Conservation (phyloP, 1,140 invertebrate genomes). For the Myzus persicae region DNA sequence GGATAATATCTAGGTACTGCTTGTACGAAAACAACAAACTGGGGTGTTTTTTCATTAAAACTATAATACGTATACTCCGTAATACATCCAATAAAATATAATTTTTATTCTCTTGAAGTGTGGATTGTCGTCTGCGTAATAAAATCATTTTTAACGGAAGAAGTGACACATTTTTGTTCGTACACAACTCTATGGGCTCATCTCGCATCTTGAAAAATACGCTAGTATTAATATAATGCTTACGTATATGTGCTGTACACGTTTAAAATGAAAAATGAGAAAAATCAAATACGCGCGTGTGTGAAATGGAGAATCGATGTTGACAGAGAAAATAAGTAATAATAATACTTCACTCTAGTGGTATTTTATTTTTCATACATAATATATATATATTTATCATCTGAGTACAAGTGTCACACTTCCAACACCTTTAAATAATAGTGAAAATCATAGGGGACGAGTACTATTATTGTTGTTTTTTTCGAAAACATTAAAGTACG, state of each 20-base stretch:
- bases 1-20: too few relatives aligned
- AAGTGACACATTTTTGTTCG: too few relatives aligned
- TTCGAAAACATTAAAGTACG: not conserved
- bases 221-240: not conserved
- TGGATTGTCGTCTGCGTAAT: too few relatives aligned
- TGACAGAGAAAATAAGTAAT: not conserved
- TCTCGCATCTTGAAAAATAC: too few relatives aligned
- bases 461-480: slow-evolving; percentile 1
- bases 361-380: not conserved
- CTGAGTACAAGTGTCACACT: not conserved
- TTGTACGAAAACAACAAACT: too few relatives aligned
- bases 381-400: not conserved
- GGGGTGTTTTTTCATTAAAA: too few relatives aligned
- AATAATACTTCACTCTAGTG: not conserved
- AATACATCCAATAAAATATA: too few relatives aligned
- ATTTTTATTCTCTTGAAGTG: too few relatives aligned
- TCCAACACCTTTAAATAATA: not conserved
- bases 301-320: slow-evolving; percentile 1
- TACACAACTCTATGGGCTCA: too few relatives aligned
- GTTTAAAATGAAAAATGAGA: not conserved
- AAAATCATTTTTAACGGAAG: too few relatives aligned
- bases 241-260: not conserved
- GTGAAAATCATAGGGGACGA: not conserved
- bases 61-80: too few relatives aligned
- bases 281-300: not conserved